phyloP scores from a whole-genome alignment of 2,888 invertebrate species.

The Lydus trimaculatus region DNA sequence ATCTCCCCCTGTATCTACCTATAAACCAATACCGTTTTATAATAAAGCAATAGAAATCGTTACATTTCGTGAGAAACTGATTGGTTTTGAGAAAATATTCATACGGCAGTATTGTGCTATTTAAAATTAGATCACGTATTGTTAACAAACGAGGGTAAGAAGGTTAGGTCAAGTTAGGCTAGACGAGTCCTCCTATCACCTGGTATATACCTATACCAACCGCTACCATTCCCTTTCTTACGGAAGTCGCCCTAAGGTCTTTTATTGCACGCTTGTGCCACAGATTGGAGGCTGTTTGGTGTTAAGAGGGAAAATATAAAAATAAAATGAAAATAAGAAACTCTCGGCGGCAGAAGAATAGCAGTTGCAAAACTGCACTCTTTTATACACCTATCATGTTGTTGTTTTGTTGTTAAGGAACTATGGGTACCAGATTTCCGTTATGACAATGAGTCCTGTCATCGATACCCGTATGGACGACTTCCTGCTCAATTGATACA shows the following conservation, averaged over 20 bases:
- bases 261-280: conserved; percentile 26
- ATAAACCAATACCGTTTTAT: neutral
- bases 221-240: conserved; percentile 27
- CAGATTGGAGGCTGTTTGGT: conserved; percentile 29
- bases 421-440: conserved; percentile 41
- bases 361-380: conserved; percentile 43
- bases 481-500: neutral
- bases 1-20: neutral
- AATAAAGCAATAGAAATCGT: conserved; percentile 23
- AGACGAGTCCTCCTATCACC: conserved; percentile 49
- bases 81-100: conserved; percentile 50
- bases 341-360: neutral
- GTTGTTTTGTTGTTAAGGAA: conserved; percentile 38
- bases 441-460: conserved; percentile 25
- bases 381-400: conserved; percentile 35
- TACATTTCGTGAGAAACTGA: conserved; percentile 36
- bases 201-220: conserved; percentile 42
- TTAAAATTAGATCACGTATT: conserved; percentile 60
- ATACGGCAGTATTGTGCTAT: conserved; percentile 53
- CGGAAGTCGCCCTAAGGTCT: conserved; percentile 29
- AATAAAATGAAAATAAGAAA: too few species aligned
- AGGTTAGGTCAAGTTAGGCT: conserved; percentile 53
- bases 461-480: conserved; percentile 14
- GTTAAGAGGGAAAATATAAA: too few species aligned
- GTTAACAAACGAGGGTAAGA: conserved; percentile 46